These are phyloP conservation scores for Periophthalmus modestus DNA, from an alignment of 2,113 vertebrate species.

Conservation along the genomic window DNA sequence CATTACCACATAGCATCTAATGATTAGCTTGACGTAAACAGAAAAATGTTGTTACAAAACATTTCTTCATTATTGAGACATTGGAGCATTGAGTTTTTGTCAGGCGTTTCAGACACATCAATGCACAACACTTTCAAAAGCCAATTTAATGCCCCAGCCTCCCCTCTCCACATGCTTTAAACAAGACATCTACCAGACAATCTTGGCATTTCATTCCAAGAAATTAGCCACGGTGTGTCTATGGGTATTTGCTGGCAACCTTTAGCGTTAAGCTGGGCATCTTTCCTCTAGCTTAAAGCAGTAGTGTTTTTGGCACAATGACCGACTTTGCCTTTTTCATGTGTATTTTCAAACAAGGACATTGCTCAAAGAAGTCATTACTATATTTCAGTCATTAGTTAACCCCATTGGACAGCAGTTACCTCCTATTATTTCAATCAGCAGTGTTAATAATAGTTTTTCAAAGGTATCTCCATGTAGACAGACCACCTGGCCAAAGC, in stretches of 20 bases:
- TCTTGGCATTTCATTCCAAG: conserved; percentile 52
- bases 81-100: conserved; percentile 52
- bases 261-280: conserved; percentile 35
- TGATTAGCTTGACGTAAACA: conserved; percentile 12
- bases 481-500: no score
- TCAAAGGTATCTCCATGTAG: no score
- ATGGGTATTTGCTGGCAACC: conserved; percentile 54
- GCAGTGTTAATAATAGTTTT: no score
- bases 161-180: conserved; percentile 34
- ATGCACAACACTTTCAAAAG: conserved; percentile 36
- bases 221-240: conserved; percentile 59
- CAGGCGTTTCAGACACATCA: conserved; percentile 58
- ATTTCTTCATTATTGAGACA: conserved; percentile 53
- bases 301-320: conserved; percentile 52
- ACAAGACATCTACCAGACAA: conserved; percentile 59
- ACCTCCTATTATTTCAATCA: no score
- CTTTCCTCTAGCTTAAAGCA: conserved; percentile 41
- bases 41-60: conserved; percentile 29
- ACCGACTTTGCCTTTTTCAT: conserved; percentile 19
- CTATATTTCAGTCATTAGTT: conserved; percentile 21
- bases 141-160: conserved; percentile 47
- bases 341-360: conserved; percentile 19
- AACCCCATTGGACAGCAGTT: conserved; percentile 4
- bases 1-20: neutral
- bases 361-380: conserved; percentile 22